Conservation (phyloP, 2,113 vertebrate genomes). For the Nyctereutes procyonoides region DNA sequence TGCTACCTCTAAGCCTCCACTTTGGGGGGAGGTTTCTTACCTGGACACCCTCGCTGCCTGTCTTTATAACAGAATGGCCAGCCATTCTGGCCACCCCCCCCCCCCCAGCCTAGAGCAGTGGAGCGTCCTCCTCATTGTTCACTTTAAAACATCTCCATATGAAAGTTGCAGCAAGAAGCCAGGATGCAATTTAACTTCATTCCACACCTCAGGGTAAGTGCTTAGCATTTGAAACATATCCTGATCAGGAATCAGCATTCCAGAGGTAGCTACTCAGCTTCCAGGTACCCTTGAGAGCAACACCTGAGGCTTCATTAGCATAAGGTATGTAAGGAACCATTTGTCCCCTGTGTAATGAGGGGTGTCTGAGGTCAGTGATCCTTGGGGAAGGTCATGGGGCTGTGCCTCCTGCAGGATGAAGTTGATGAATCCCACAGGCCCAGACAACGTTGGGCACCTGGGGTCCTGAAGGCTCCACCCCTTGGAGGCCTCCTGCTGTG, state of each 20-base stretch:
- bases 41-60: neutral
- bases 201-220: neutral
- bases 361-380: neutral
- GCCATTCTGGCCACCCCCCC: too few species aligned
- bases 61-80: neutral
- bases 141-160: neutral
- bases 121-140: neutral
- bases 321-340: neutral
- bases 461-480: neutral
- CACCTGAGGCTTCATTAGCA: neutral
- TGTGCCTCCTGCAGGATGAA: fast-evolving
- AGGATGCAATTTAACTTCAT: neutral
- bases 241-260: neutral
- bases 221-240: neutral
- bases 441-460: neutral
- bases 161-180: neutral
- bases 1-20: neutral
- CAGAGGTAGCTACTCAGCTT: neutral
- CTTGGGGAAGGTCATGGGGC: neutral
- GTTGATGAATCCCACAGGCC: neutral
- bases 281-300: neutral
- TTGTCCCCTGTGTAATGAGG: neutral
- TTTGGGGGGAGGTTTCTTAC: neutral
- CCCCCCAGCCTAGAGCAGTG: neutral
- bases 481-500: neutral